Conservation (phyloP, 2,113 vertebrate genomes). For the Pomatorhinus ruficollis region DNA sequence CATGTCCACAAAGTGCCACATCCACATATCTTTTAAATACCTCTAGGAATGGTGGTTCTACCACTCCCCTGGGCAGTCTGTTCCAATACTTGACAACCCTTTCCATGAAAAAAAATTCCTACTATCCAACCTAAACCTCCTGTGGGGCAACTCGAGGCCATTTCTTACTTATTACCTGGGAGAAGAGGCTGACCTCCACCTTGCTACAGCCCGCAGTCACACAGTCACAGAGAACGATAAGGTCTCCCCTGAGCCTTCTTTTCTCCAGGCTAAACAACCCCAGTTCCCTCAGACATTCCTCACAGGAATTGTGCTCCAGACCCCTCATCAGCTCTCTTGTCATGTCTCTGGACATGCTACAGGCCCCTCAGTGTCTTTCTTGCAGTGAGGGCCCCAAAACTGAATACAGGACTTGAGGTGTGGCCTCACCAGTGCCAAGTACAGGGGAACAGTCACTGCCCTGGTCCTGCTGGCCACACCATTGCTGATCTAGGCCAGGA, state of each 20-base stretch:
- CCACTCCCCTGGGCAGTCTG: background rate
- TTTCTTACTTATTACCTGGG: background rate
- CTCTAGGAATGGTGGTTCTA: background rate
- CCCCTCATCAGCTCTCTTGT: accelerated
- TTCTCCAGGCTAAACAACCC: background rate
- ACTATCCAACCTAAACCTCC: background rate
- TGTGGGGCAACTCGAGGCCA: background rate
- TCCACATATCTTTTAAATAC: background rate
- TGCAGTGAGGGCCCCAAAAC: accelerated
- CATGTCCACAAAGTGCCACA: background rate
- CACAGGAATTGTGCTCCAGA: background rate
- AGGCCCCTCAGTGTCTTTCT: background rate
- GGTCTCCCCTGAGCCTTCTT: background rate
- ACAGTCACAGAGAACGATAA: accelerated
- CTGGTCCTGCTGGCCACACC: background rate
- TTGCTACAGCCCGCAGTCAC: background rate
- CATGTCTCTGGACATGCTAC: accelerated
- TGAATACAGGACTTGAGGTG: no score
- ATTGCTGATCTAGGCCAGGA: background rate
- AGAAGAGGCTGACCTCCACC: background rate
- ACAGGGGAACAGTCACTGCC: background rate
- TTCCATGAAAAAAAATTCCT: background rate
- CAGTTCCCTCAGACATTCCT: background rate
- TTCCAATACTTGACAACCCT: background rate
- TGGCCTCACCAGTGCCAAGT: accelerated